These are phyloP conservation scores for Crenuchus spilurus DNA, from an alignment of 2,797 vertebrate genomes.

Conservation along the genomic window DNA sequence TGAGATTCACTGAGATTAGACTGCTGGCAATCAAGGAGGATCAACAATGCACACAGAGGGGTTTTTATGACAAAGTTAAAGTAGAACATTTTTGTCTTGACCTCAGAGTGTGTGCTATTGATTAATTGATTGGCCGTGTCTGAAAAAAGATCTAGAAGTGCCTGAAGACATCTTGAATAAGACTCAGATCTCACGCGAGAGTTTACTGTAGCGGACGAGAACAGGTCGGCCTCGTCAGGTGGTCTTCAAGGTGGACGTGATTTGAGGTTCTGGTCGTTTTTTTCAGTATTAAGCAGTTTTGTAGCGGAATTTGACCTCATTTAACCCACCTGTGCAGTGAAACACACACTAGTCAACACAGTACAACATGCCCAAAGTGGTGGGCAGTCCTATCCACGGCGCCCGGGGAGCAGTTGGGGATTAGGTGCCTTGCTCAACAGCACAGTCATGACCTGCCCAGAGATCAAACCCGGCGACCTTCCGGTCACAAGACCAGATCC, in stretches of 20 bases:
- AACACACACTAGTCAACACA: no score
- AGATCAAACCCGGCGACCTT: no score
- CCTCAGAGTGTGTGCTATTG: slow-evolving; percentile 53
- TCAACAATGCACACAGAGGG: slow-evolving; percentile 41
- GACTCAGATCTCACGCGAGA: slow-evolving; percentile 36
- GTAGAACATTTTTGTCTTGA: slow-evolving; percentile 39
- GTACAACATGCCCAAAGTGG: no score
- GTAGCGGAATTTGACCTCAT: no score
- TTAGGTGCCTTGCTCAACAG: no score
- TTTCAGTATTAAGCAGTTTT: slow-evolving; percentile 52
- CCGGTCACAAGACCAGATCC: no score
- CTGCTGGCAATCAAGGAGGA: slow-evolving; percentile 49
- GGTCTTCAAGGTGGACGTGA: not conserved
- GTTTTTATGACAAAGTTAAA: slow-evolving; percentile 56
- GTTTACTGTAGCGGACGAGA: slow-evolving; percentile 42
- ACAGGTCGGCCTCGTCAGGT: slow-evolving; percentile 9
- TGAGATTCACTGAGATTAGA: slow-evolving; percentile 49
- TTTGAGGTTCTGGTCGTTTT: not conserved
- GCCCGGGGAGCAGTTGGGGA: no score
- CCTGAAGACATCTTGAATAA: slow-evolving; percentile 51
- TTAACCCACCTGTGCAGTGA: no score
- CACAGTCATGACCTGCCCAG: no score
- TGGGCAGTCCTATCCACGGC: no score
- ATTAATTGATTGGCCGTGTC: slow-evolving; percentile 50
- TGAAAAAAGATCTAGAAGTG: slow-evolving; percentile 39